Evolutionary conservation across 1,140 invertebrate genomes (phyloP), one percentile per base, ranked within the genome.

Genomic region (Polypedilum vanderplanki): DNA sequence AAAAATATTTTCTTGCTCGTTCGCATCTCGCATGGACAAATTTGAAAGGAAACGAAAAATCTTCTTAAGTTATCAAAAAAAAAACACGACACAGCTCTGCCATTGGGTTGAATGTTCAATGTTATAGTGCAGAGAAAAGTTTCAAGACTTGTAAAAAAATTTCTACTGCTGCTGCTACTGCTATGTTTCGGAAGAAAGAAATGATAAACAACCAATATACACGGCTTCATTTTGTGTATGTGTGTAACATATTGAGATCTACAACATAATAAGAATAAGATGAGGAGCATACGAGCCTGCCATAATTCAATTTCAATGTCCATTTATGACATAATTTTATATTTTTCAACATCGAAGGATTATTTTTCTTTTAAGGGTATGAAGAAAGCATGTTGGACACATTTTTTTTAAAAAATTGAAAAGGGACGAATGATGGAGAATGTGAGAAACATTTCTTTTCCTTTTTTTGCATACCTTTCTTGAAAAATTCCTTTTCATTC

Each of bases 261-360:
- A 57, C 46, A 57, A 57, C 46, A n/a, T n/a, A 57, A 57, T n/a
- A 57, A 57, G 46, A 57, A 57, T 12, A 57, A 57, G 46, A 33
- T 46, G 41, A 57, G 46, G 46, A 57, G 12, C 1, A 57, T 57
- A n/a, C 12, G 46, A 57, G 46, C 46, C 46, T 57, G n/a, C 46
- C 12, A 57, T 57, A 57, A 57, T 57, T 57, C 46, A 57, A 57
- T 57, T 57, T 57, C n/a, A n/a, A 12, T 57, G 46, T 57, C 46
- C 46, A 57, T 57, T 57, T 57, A 57, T 57, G 46, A 57, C 46
- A 57, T 57, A 57, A n/a, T 57, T 57, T 57, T 33, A 33, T 33
- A 33, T 33, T 33, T 33, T 33, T 33, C 24, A n/a, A n/a, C 12
- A 57, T 57, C 46, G 46, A 57, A 57, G 46, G 46, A 57, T 57